Evolutionary conservation across 2,113 vertebrate genomes (phyloP).

Genomic region (Pleuronectes platessa): DNA sequence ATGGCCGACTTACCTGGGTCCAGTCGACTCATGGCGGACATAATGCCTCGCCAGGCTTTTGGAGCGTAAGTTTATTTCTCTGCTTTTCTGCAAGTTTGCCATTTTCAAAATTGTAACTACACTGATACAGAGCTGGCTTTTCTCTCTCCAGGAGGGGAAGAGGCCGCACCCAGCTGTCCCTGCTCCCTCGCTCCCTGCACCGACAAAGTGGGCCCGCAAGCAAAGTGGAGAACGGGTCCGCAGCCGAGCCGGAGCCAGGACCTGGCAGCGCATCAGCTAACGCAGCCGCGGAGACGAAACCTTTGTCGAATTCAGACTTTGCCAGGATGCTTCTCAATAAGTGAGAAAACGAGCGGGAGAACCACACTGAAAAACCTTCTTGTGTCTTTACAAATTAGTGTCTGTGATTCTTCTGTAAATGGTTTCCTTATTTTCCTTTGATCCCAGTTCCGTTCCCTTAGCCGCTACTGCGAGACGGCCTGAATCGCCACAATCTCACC

Average conservation of each 20-base stretch:
- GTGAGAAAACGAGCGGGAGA: constrained; percentile 71
- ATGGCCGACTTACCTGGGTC: constrained; percentile 70
- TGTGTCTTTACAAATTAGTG: constrained; percentile 83
- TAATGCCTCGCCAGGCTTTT: constrained; percentile 79
- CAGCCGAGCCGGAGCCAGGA: constrained; percentile 51
- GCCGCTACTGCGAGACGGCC: constrained; percentile 67
- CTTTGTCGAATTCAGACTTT: constrained; percentile 96
- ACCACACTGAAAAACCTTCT: constrained; percentile 81
- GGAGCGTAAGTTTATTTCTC: constrained; percentile 81
- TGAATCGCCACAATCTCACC: constrained; percentile 63
- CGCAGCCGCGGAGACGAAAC: constrained; percentile 73
- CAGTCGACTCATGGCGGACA: constrained; percentile 45
- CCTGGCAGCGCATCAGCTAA: constrained; percentile 31
- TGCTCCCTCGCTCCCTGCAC: constrained; percentile 92
- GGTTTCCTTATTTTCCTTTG: constrained; percentile 65
- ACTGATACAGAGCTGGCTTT: not conserved
- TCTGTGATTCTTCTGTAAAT: constrained; percentile 53
- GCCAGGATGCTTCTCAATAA: constrained; percentile 94
- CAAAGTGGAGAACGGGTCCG: constrained; percentile 89
- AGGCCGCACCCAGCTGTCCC: constrained; percentile 92
- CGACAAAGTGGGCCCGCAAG: constrained; percentile 74
- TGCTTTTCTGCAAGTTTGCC: not conserved
- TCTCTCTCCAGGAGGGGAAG: constrained; percentile 86
- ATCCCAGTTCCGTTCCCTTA: constrained; percentile 37
- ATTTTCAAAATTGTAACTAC: not conserved